Evolutionary conservation across 2,113 vertebrate species (phyloP), one percentile per base, ranked within the genome.

Genomic region (Cathartes aura): DNA sequence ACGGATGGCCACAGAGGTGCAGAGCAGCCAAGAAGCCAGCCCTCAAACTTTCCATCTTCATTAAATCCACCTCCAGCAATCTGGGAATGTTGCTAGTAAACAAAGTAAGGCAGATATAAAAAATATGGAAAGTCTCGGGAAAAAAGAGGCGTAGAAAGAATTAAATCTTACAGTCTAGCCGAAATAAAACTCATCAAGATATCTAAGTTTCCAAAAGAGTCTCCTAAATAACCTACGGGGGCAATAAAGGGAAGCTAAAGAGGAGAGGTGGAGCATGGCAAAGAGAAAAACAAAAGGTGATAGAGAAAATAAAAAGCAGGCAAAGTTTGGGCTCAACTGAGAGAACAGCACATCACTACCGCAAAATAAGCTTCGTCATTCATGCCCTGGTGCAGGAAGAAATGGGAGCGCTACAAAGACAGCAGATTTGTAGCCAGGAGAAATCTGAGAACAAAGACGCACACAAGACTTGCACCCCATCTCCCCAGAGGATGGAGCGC

Each of bases 381-480:
- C 26, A 0, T 0, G 27, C 52, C 60, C 78, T 27, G 48, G 11
- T 1, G 8, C 0, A 24, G 43, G 45, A 38, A 24, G 64, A 36
- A 24, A 18, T 0, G 7, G 53, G 55, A 76, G 43, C 11, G 1
- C n/a, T 53, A 7, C 21, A 11, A 55, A 27, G 30, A 12, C 13
- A 29, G 32, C 38, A 17, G 36, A 5, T 1, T 2, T 5, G 30
- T 4, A 19, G 53, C 40, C 48, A 55, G 84, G 29, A 76, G 60
- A 38, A 66, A 43, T 9, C 15, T 2, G 15, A 63, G 58, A 47
- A 26, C 7, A 11, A 24, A 42, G 45, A 22, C 1, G 8, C 45
- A 3, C 6, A 1, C 8, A 0, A 6, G 58, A 21, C 8, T 2
- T 56, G 11, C 56, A 59, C 23, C 45, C 53, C 32, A 2, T 3